Evolutionary conservation across 2,888 invertebrate species (phyloP).

Genomic region (Dynastes tityus): DNA sequence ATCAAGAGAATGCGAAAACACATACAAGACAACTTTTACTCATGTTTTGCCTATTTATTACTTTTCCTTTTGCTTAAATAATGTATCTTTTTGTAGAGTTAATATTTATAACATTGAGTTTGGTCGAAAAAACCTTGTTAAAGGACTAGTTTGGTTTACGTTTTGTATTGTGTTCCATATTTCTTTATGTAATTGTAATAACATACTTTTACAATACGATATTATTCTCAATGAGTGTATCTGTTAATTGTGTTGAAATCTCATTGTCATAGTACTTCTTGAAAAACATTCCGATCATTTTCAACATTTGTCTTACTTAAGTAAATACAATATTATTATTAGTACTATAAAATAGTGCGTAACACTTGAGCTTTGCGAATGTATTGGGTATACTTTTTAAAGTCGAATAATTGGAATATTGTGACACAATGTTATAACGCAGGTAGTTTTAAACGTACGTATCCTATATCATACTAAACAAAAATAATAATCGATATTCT

Average conservation of each 20-base stretch:
- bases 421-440: background rate
- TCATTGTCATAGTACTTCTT: background rate
- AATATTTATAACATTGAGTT: constrained; percentile 58
- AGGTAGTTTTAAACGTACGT: background rate
- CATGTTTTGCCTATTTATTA: constrained; percentile 47
- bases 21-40: constrained; percentile 56
- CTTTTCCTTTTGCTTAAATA: constrained; percentile 17
- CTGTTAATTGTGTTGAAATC: background rate
- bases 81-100: constrained; percentile 47
- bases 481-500: too few relatives aligned
- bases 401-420: constrained; percentile 3
- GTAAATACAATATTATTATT: background rate
- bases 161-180: constrained; percentile 46
- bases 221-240: background rate
- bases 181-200: constrained; percentile 13
- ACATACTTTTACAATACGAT: background rate
- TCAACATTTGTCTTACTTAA: too few relatives aligned
- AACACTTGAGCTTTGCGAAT: constrained; percentile 8
- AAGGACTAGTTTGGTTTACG: constrained; percentile 69
- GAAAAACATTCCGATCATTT: too few relatives aligned
- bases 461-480: too few relatives aligned
- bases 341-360: background rate
- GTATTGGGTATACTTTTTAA: background rate
- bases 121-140: constrained; percentile 62
- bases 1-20: constrained; percentile 62